Evolutionary conservation across 2,888 invertebrate species (phyloP).

Genomic region (Anthophora plumipes): DNA sequence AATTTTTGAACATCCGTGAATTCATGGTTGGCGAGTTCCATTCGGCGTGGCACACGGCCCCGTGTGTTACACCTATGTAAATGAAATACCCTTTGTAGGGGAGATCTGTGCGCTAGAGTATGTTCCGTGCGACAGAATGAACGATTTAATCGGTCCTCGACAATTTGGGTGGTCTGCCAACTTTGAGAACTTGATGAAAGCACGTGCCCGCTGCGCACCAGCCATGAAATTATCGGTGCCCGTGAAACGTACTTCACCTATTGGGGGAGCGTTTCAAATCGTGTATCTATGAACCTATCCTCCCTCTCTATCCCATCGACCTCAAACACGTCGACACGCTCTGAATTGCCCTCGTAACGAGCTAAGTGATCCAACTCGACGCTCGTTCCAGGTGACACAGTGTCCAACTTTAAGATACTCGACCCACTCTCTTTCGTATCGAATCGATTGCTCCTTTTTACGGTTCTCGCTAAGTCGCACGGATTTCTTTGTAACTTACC

Average conservation of each 20-base stretch:
- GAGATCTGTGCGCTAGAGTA: constrained; percentile 36
- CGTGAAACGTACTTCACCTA: constrained; percentile 63
- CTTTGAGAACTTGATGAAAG: constrained; percentile 69
- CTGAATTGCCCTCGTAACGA: constrained; percentile 64
- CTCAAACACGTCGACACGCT: constrained; percentile 64
- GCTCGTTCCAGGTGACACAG: constrained; percentile 41
- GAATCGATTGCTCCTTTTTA: constrained; percentile 22
- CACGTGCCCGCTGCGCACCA: constrained; percentile 64
- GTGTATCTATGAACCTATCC: constrained; percentile 59
- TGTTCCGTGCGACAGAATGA: constrained; percentile 56
- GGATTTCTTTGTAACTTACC: background rate
- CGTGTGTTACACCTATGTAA: constrained; percentile 33
- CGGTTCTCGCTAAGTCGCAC: background rate
- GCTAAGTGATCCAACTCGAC: constrained; percentile 65
- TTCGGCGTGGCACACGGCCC: background rate
- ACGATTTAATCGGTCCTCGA: constrained; percentile 68
- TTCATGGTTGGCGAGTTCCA: background rate
- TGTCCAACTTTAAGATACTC: constrained; percentile 58
- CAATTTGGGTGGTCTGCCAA: constrained; percentile 69
- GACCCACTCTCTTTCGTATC: constrained; percentile 48
- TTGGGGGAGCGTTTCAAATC: constrained; percentile 57
- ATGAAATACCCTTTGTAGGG: constrained; percentile 53
- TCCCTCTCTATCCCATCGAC: constrained; percentile 45
- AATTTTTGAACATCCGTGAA: background rate
- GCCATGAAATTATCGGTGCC: constrained; percentile 69